Base-by-base conservation (phyloP, 1,140 invertebrate species). In the Ylistrum balloti region DNA sequence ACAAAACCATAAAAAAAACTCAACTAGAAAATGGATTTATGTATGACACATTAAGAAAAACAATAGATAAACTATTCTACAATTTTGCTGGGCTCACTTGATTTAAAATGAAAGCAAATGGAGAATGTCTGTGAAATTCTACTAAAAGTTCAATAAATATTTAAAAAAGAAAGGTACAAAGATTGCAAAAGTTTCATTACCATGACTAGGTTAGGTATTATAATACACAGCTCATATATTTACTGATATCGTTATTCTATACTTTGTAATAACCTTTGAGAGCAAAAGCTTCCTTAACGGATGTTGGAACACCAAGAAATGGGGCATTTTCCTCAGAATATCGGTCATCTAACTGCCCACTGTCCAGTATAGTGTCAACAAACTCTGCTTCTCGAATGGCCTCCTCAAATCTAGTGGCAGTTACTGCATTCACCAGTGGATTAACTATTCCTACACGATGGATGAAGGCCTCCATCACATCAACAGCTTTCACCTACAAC, bases 281-380 rank as follows among this genome's bases (percentile, higher is more conserved):
- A 86, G 90, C 92, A 93, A 96, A 95, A 33, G 95, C 94, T 92
- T 96, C 96, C 90, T 96, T 96, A n/a, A 95, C 94, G 88, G 95
- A 94, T 20, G 96, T 86, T 17, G 96, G 96, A 22, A 96, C 95
- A 32, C 96, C 96, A 56, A 96, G 93, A 33, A 96, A 92, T 88
- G 96, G 96, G 86, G 92, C 93, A 74, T 94, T 93, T 20, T 92
- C 85, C 86, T 93, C 93, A 32, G 94, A 94, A 86, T 93, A 95
- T 85, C 92, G 90, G 10, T 94, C 93, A 88, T 90, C 85, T 35
- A 45, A 85, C 33, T 91, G 74, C 38, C 88, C 74, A 86, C 86
- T 74, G 41, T 92, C 93, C 33, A 96, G 91, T 17, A 93, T 92
- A 11, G 48, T 91, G 89, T 96, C 95, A 7, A 96, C 92, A 20